Evolutionary conservation across 2,113 vertebrate genomes (phyloP).

Genomic region (Pampusana beccarii): DNA sequence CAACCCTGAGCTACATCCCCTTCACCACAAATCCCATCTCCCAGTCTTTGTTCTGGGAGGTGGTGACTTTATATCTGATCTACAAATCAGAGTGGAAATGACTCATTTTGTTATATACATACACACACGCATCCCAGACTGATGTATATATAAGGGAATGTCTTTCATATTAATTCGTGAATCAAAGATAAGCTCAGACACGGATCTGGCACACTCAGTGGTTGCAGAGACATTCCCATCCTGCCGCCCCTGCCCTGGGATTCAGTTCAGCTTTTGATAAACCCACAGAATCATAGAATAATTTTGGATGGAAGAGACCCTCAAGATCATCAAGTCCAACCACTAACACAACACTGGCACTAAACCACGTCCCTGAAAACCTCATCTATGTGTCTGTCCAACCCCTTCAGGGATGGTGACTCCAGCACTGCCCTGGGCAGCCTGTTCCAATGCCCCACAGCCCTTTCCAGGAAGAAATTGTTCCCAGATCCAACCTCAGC

Average conservation of each 20-base stretch:
- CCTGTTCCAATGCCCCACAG: too few species aligned
- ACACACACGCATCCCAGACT: not conserved
- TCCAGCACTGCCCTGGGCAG: too few species aligned
- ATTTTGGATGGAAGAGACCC: too few species aligned
- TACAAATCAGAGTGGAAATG: not conserved
- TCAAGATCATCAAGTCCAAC: too few species aligned
- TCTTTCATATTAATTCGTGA: not conserved
- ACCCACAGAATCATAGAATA: not conserved
- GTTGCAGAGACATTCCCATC: not conserved
- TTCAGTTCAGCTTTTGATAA: not conserved
- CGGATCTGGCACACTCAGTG: rapidly evolving
- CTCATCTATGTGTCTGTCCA: too few species aligned
- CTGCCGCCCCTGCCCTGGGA: not conserved
- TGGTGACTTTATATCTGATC: not conserved
- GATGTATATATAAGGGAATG: not conserved
- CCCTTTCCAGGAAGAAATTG: too few species aligned
- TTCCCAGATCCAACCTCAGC: too few species aligned
- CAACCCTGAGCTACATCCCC: not conserved
- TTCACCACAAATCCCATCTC: rapidly evolving
- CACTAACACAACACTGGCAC: too few species aligned
- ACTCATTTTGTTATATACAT: not conserved
- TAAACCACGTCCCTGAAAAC: too few species aligned
- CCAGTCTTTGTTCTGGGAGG: not conserved
- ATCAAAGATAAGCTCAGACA: not conserved
- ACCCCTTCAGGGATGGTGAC: too few species aligned